Evolutionary conservation across 2,888 invertebrate genomes (phyloP).

Genomic region (Pollenia griseotomentosa): DNA sequence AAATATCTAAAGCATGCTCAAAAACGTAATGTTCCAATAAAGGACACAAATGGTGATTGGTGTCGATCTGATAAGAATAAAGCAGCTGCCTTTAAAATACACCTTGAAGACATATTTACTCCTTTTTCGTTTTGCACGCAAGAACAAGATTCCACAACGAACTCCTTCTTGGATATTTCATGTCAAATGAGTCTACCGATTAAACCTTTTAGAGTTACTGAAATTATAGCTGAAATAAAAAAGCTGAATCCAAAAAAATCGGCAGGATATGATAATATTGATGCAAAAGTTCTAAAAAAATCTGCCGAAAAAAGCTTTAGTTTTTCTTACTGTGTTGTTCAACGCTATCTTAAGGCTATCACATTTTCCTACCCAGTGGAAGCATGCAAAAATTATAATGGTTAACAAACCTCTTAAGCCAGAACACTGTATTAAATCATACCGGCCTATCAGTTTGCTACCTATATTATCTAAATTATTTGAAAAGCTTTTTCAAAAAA

Average conservation of each 20-base stretch:
- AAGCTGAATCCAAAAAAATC: neutral
- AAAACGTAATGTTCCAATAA: constrained; percentile 1
- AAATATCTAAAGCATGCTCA: neutral
- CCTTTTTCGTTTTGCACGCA: constrained; percentile 3
- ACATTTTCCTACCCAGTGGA: constrained; percentile 17
- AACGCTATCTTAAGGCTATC: constrained; percentile 7
- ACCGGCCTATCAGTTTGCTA: neutral
- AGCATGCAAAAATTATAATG: neutral
- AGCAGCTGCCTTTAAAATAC: neutral
- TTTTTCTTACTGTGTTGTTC: neutral
- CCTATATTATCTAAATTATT: constrained; percentile 2
- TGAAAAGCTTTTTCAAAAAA: constrained; percentile 10
- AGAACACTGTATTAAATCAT: constrained; percentile 2
- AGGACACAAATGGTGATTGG: neutral
- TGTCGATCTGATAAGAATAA: constrained; percentile 1
- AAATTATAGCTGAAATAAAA: neutral
- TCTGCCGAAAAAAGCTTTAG: too few relatives aligned
- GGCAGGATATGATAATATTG: too few relatives aligned
- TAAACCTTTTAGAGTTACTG: neutral
- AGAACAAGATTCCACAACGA: neutral
- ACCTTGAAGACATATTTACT: constrained; percentile 18
- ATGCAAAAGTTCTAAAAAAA: neutral
- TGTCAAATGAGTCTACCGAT: constrained; percentile 6
- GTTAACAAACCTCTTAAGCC: constrained; percentile 1
- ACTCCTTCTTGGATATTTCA: neutral